phyloP scores from a whole-genome alignment of 1,140 invertebrate species.

The Drosophila funebris region DNA sequence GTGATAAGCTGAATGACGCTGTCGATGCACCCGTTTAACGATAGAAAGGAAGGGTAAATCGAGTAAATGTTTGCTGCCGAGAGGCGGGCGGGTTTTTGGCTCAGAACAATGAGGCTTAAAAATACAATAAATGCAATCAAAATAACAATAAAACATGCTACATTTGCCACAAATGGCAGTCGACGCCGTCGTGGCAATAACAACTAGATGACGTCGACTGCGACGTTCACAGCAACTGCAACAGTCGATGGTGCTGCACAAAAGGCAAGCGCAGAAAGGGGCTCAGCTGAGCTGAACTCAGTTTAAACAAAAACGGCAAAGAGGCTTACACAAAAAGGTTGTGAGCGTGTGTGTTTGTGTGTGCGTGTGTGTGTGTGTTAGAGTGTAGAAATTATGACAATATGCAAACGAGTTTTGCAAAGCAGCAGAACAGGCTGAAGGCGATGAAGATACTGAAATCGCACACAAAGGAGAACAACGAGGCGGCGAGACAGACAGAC shows the following conservation, averaged over 20 bases:
- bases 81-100: constrained; percentile 60
- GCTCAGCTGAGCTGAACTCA: constrained; percentile 32
- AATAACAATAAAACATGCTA: constrained; percentile 83
- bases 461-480: constrained; percentile 67
- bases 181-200: constrained; percentile 41
- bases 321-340: constrained; percentile 3
- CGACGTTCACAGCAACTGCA: not conserved
- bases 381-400: constrained; percentile 78
- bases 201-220: constrained; percentile 8
- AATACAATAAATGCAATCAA: constrained; percentile 83
- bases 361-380: constrained; percentile 31
- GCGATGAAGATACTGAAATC: constrained; percentile 67
- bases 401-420: constrained; percentile 80
- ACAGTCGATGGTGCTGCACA: constrained; percentile 4
- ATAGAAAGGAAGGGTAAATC: constrained; percentile 11
- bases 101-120: constrained; percentile 80
- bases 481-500: constrained; percentile 40
- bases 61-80: constrained; percentile 49
- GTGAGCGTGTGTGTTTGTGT: constrained; percentile 22
- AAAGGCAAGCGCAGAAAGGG: constrained; percentile 42
- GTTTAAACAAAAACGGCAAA: constrained; percentile 60
- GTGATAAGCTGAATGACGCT: not conserved
- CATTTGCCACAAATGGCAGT: constrained; percentile 74
- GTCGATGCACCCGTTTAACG: not conserved
- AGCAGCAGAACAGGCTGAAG: constrained; percentile 59